Percentiles rank a stretch among this genome's conserved stretches.
phyloP scores from a whole-genome alignment of 2,797 vertebrate genomes.

The Telmatherina bonti region DNA sequence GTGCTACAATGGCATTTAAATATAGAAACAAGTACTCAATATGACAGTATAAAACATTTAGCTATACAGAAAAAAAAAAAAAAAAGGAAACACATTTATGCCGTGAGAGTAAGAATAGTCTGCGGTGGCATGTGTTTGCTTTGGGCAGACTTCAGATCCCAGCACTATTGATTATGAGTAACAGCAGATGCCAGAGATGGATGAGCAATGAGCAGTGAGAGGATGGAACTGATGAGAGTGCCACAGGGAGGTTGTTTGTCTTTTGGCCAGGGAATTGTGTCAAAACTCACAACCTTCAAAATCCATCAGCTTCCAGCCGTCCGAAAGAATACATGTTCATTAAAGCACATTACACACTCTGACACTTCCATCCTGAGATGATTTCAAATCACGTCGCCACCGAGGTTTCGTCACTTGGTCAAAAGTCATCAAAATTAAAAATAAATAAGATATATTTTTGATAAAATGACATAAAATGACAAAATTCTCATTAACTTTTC shows the following conservation, averaged over 20 bases:
- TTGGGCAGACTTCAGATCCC: slow-evolving; percentile 63
- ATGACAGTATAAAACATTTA: slow-evolving; percentile 20
- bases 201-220: slow-evolving; percentile 75
- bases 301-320: slow-evolving; percentile 69
- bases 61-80: not conserved
- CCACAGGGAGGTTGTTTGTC: slow-evolving; percentile 77
- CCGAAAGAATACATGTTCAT: slow-evolving; percentile 63
- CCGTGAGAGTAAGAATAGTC: slow-evolving; percentile 37
- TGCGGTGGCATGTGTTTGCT: slow-evolving; percentile 56
- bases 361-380: slow-evolving; percentile 1
- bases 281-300: slow-evolving; percentile 66
- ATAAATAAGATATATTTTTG: not conserved
- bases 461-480: not conserved
- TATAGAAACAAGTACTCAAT: slow-evolving; percentile 1
- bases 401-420: slow-evolving; percentile 7
- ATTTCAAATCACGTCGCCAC: slow-evolving; percentile 1
- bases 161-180: slow-evolving; percentile 76
- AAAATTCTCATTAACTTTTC: not conserved
- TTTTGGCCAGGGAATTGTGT: slow-evolving; percentile 71
- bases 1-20: too few species aligned
- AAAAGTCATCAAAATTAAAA: not conserved
- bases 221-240: slow-evolving; percentile 76
- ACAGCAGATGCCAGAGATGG: slow-evolving; percentile 73
- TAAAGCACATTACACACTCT: slow-evolving; percentile 36
- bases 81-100: slow-evolving; percentile 5